Evolutionary conservation across 2,113 vertebrate species (phyloP).

Genomic region (Melanerpes formicivorus): DNA sequence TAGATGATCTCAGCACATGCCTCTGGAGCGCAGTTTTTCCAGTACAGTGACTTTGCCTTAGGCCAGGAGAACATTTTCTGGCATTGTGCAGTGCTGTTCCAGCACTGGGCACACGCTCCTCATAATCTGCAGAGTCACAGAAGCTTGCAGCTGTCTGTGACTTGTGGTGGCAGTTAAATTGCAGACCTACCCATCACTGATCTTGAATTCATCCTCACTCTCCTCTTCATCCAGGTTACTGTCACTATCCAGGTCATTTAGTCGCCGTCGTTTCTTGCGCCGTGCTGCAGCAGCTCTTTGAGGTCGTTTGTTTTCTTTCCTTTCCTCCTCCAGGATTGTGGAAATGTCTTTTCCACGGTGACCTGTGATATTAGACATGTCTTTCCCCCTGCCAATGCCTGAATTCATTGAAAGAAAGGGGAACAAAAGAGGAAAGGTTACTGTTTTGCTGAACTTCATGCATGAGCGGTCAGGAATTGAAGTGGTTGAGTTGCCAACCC

Average conservation of each 20-base stretch:
- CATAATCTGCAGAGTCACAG: neutral
- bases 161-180: neutral
- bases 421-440: neutral
- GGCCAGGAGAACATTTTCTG: neutral
- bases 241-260: slow-evolving; percentile 96
- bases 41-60: accelerated
- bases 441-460: neutral
- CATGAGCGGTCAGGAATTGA: too few species aligned
- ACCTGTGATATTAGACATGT: slow-evolving; percentile 87
- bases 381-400: slow-evolving; percentile 83
- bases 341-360: slow-evolving; percentile 95
- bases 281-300: slow-evolving; percentile 76
- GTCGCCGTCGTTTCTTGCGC: slow-evolving; percentile 88
- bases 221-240: slow-evolving; percentile 94
- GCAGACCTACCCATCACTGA: slow-evolving; percentile 89
- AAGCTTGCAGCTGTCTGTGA: neutral
- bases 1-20: neutral
- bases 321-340: slow-evolving; percentile 89
- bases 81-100: neutral
- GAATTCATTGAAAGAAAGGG: neutral
- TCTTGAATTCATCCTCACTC: slow-evolving; percentile 95
- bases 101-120: neutral
- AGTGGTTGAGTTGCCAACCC: too few species aligned
- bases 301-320: slow-evolving; percentile 86
- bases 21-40: neutral